Evolutionary conservation across 2,113 vertebrate genomes (phyloP).

Genomic region (Oryzias celebensis): DNA sequence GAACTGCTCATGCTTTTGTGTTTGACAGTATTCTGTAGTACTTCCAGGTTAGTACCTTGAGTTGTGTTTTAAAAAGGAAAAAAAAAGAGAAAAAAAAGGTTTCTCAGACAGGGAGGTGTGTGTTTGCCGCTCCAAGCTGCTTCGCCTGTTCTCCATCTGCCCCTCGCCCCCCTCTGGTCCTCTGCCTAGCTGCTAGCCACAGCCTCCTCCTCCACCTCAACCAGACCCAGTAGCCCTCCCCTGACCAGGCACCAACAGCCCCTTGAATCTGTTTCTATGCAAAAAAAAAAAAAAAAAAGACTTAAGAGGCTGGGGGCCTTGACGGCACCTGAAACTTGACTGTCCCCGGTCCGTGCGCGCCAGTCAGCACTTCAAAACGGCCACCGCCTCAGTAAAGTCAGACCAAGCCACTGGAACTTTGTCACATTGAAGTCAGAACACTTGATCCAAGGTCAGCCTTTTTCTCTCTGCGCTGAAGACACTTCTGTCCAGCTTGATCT

Average conservation of each 20-base stretch:
- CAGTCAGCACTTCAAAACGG: conserved; percentile 50
- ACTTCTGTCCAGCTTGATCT: conserved; percentile 72
- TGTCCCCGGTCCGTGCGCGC: conserved; percentile 13
- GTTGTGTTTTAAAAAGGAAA: conserved; percentile 33
- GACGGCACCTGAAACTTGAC: conserved; percentile 58
- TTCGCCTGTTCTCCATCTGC: conserved; percentile 65
- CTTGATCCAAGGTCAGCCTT: conserved; percentile 50
- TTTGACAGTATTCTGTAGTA: conserved; percentile 75
- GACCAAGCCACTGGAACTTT: conserved; percentile 60
- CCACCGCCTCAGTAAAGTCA: conserved; percentile 43
- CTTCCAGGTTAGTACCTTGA: conserved; percentile 70
- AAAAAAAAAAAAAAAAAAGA: conserved; percentile 75
- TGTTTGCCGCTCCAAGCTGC: conserved; percentile 67
- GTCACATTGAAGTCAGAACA: conserved; percentile 52
- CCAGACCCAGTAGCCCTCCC: conserved; percentile 64
- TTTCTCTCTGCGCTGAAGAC: conserved; percentile 59
- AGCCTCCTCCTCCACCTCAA: conserved; percentile 48
- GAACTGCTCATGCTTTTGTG: conserved; percentile 65
- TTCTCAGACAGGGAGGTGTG: conserved; percentile 58
- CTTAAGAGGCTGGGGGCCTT: conserved; percentile 40
- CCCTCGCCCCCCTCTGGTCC: conserved; percentile 53
- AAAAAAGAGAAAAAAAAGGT: conserved; percentile 20
- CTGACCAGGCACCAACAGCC: conserved; percentile 59
- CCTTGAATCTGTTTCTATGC: conserved; percentile 80
- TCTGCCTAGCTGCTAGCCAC: conserved; percentile 71